Evolutionary conservation across 2,797 vertebrate species (phyloP).

Genomic region (Capromys pilorides): DNA sequence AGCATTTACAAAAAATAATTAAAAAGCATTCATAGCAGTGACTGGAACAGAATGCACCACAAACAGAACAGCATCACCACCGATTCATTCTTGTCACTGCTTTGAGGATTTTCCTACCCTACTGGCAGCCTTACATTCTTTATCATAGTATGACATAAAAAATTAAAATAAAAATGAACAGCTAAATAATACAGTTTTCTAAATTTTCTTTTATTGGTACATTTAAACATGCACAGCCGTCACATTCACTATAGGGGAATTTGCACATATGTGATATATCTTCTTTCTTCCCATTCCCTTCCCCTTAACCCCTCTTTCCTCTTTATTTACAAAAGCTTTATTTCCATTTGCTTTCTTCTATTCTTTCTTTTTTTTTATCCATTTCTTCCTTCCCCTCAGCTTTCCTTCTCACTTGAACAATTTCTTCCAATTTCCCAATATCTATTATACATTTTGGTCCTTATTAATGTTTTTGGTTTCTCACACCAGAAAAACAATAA

Average conservation of each 20-base stretch:
- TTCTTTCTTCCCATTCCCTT: neutral
- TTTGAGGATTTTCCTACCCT: neutral
- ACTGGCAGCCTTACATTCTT: slow-evolving; percentile 7
- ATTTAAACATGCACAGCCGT: neutral
- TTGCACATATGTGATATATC: neutral
- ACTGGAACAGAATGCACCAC: neutral
- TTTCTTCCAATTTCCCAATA: neutral
- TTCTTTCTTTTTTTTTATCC: neutral
- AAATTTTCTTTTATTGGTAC: neutral
- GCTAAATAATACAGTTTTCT: neutral
- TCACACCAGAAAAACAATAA: neutral
- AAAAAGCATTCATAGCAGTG: neutral
- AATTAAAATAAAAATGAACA: neutral
- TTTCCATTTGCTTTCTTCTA: neutral
- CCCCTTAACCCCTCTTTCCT: neutral
- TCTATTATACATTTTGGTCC: neutral
- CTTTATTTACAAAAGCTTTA: neutral
- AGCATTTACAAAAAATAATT: neutral
- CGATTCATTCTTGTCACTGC: neutral
- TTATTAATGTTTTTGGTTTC: neutral
- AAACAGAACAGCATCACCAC: neutral
- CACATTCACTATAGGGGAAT: neutral
- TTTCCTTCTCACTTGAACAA: neutral
- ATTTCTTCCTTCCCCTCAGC: neutral
- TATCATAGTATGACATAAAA: neutral